phyloP scores from a whole-genome alignment of 2,113 vertebrate genomes.

The Bucco capensis region DNA sequence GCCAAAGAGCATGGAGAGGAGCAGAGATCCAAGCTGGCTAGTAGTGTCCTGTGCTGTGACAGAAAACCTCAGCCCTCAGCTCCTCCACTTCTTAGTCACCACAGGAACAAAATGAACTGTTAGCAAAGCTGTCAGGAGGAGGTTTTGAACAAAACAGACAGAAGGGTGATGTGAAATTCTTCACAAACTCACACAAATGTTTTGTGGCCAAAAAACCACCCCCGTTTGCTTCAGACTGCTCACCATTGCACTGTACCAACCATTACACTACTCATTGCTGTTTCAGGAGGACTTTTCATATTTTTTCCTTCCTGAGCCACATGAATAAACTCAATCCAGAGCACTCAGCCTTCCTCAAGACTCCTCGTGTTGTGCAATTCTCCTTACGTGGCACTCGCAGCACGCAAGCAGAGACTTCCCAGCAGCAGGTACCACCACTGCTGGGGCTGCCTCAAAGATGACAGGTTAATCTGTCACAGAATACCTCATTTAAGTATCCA shows the following conservation, averaged over 20 bases:
- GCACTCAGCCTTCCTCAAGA: background rate
- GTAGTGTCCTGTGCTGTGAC: background rate
- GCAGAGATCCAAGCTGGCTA: background rate
- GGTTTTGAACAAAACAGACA: background rate
- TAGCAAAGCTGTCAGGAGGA: background rate
- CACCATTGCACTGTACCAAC: background rate
- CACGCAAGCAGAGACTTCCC: background rate
- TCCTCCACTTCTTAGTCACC: constrained; percentile 1
- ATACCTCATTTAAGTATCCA: background rate
- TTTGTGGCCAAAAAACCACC: background rate
- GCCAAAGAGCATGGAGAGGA: background rate
- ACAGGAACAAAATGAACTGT: background rate
- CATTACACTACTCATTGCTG: background rate
- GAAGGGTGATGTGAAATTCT: background rate
- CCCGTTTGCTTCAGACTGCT: background rate
- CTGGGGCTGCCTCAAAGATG: background rate
- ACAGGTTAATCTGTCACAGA: background rate
- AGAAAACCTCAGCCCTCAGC: background rate
- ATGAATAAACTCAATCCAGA: background rate
- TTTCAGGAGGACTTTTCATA: background rate
- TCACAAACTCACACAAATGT: background rate
- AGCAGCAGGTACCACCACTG: background rate
- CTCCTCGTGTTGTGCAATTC: rapidly evolving
- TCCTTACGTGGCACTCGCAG: rapidly evolving
- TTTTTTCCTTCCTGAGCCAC: background rate